Evolutionary conservation across 2,888 invertebrate species (phyloP), one percentile per base, ranked within the genome.

Genomic region (Subacronicta megacephala): DNA sequence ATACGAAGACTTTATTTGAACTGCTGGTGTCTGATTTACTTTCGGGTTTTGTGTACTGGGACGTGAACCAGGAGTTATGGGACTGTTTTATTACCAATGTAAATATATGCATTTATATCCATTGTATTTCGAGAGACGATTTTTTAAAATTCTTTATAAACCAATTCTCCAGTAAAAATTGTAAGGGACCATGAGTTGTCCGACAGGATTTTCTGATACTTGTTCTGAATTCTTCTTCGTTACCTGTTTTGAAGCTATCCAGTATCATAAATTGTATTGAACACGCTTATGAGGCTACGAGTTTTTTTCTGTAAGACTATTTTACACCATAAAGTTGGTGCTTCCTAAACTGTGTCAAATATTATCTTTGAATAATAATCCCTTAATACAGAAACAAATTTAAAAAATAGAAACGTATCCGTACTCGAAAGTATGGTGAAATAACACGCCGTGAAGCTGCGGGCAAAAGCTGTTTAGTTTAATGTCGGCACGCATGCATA

Each of bases 1-100:
- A 88, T 85, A 88, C 78, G 71, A 72, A 74, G 73, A 79, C 77
- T 81, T 82, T 84, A 81, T 86, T 86, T 86, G 80, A 79, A 82
- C 81, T 74, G 67, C 71, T 66, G 69, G 70, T 75, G 79, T 76
- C 77, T 80, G 83, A 81, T 83, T 85, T 82, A 83, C 79, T 85
- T 81, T 82, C 62, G 74, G 63, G 76, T 75, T 82, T 77, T 64
- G 74, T 76, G 71, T 78, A 75, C 70, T 58, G 63, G 65, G 57
- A 73, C 71, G 62, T 67, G 74, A 69, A 74, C 64, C 60, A 54
- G 69, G 62, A 77, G 72, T 78, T 78, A 78, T 75, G 75, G 64
- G 64, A 66, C 71, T 68, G 72, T 71, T 78, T 77, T 79, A 77
- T 75, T 71, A 63, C 71, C 56, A 62, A 77, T 72, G 72, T 76